Base-by-base conservation (phyloP, 2,797 vertebrate genomes). In the Aythya fuligula region DNA sequence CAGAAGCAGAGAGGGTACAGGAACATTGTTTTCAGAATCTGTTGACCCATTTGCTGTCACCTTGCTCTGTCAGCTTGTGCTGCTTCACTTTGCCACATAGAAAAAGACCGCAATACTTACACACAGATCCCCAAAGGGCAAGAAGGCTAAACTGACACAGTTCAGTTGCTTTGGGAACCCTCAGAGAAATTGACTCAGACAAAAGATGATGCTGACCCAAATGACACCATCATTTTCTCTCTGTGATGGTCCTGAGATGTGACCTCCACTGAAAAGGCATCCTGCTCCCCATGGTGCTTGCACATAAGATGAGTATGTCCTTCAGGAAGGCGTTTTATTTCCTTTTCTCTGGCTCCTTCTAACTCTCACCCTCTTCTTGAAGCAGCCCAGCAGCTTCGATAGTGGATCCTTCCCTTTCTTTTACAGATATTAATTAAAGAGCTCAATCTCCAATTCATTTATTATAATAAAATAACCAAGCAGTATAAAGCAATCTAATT, bases 361-460 rank as follows among this genome's bases (percentile, higher is more conserved):
- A 58, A 45, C 60, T 53, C 82, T 92, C 36, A 32, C 47, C 21
- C 30, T 83, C 87, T 94, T 83, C 80, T 94, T 93, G 74, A 91
- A 92, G 94, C 45, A 70, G 67, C 92, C 80, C 77, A 75, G 64
- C 92, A 71, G 80, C 43, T 94, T 95, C 81, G 67, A 15, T 39
- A 86, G 60, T 43, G 73, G 92, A 93, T 90, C 15, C 17, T 88
- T 85, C 36, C 36, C 60, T 89, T 90, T 95, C 70, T 92, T 90
- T 89, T 79, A 51, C 61, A 89, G 80, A 79, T 95, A 96, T 81
- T 95, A 95, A 94, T 94, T 95, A 95, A 91, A 88, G 28, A 90
- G 38, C 64, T 95, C 85, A 92, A 79, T 85, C 53, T 82, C 96
- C 94, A 70, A 49, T 67, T 57, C 43, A 76, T 92, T 95, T 94